Base-by-base conservation (phyloP, 2,113 vertebrate species). In the Syngnathus typhle region DNA sequence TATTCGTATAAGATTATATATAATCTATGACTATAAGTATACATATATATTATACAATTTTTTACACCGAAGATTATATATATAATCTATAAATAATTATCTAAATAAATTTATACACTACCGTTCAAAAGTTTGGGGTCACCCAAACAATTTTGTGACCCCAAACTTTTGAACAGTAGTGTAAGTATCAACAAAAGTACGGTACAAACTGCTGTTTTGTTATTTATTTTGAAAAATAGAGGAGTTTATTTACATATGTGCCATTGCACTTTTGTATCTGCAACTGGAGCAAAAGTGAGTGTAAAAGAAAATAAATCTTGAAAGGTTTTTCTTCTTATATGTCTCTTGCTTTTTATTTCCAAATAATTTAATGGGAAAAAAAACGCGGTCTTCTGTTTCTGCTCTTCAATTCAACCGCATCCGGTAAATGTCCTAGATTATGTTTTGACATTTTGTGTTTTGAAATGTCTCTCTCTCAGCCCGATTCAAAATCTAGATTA, bases 161-260 rank as follows among this genome's bases (percentile, higher is more conserved):
- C n/a, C n/a, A n/a, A n/a, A n/a, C n/a, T n/a, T n/a, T n/a, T n/a
- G n/a, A n/a, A n/a, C n/a, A n/a, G n/a, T n/a, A n/a, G n/a, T n/a
- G n/a, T n/a, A n/a, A 15, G 6, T 7, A 58, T 58, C 13, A 36
- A 16, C 37, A 19, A 37, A 36, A 55, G 21, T 39, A 7, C 64
- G 59, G 43, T 46, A 18, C 59, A 47, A 67, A 63, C 74, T 68
- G 67, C 64, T 79, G 47, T 60, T 72, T 5, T 73, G 37, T 21
- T 82, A 82, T 81, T 87, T 88, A 80, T 84, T 78, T 32, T 32
- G 2, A 8, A 64, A 36, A 67, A 67, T 18, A 16, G 16, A 10
- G 4, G 32, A 3, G 70, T 79, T 66, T 81, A 80, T 84, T 80
- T 84, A 81, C 52, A 55, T 27, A 12, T 27, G 52, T 81, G 16